Conservation (phyloP, 2,113 vertebrate genomes). For the Cyanocitta stelleri region DNA sequence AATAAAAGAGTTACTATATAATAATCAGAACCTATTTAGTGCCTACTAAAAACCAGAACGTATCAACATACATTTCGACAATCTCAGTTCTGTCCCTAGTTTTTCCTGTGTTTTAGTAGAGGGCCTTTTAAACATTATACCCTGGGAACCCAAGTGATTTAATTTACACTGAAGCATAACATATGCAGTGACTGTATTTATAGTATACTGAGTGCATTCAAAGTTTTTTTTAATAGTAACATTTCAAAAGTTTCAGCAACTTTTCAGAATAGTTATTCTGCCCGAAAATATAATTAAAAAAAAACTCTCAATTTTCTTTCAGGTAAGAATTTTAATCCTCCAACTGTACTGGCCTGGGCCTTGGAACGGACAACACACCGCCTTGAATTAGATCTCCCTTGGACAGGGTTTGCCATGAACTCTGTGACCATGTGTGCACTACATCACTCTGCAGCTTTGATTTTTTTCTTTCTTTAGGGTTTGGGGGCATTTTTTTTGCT, state of each 20-base stretch:
- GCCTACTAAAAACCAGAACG: background rate
- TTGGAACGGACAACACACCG: background rate
- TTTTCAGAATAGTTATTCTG: background rate
- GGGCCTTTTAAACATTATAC: background rate
- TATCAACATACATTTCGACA: background rate
- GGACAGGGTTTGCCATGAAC: background rate
- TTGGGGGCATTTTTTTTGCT: rapidly evolving
- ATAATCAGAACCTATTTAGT: background rate
- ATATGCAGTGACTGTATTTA: background rate
- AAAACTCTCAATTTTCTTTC: background rate
- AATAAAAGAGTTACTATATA: background rate
- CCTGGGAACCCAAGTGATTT: background rate
- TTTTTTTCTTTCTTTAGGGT: background rate
- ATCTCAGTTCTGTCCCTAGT: background rate
- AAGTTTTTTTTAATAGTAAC: background rate
- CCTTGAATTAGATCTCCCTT: background rate
- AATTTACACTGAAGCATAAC: background rate
- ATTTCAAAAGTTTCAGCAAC: background rate
- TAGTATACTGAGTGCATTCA: background rate
- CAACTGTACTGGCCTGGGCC: background rate
- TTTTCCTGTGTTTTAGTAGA: background rate
- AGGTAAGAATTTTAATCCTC: background rate
- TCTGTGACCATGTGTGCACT: background rate
- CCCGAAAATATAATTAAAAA: background rate
- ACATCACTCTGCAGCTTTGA: background rate